Evolutionary conservation across 23 tunicate species (phyloP).

Genomic region (Oikopleura dioica): DNA sequence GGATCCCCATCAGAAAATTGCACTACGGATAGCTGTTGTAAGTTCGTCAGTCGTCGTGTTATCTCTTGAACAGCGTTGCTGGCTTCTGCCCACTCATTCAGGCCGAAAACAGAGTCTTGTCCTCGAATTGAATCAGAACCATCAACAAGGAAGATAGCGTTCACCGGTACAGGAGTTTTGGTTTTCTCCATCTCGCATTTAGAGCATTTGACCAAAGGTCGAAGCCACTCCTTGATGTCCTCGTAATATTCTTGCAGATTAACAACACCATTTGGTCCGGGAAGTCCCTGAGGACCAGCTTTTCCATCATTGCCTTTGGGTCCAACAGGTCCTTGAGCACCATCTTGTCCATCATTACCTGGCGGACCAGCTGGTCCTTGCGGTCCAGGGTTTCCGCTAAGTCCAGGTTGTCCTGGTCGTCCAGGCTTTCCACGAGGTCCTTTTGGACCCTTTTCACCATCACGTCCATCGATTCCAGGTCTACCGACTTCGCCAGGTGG

Average conservation of each 20-base stretch:
- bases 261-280: conserved; percentile 61
- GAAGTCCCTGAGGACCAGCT: neutral
- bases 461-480: conserved; percentile 35
- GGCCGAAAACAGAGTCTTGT: neutral
- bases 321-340: conserved; percentile 46
- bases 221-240: conserved; percentile 70
- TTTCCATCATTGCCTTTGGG: conserved; percentile 44
- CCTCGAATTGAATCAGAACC: neutral
- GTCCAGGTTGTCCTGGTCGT: conserved; percentile 31
- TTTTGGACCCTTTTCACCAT: conserved; percentile 42
- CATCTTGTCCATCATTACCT: conserved; percentile 81
- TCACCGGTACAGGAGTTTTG: neutral
- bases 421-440: conserved; percentile 63
- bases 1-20: neutral
- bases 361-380: conserved; percentile 39
- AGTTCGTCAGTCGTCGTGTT: neutral
- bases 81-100: neutral
- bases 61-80: neutral
- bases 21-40: neutral
- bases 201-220: neutral
- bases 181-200: neutral
- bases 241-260: conserved; percentile 53
- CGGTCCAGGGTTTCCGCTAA: neutral
- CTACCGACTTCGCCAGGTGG: conserved; percentile 24
- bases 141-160: neutral